These are phyloP conservation scores for Acanthiza pusilla DNA, from an alignment of 2,797 vertebrate species.

Conservation along the genomic window DNA sequence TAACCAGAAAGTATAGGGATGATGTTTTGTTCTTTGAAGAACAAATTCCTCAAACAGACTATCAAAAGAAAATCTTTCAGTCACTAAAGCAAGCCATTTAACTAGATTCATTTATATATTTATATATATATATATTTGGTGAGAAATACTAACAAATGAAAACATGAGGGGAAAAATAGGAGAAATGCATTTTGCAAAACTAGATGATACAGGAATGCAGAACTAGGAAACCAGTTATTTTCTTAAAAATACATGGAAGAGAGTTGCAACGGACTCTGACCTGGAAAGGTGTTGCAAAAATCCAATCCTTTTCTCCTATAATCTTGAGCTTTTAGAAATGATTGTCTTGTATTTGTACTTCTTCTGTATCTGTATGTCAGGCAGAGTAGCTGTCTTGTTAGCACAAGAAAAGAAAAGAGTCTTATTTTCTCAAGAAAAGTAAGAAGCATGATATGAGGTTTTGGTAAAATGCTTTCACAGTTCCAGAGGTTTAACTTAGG, in stretches of 20 bases:
- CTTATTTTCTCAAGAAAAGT: slow-evolving; percentile 4
- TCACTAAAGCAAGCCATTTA: neutral
- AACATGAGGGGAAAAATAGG: neutral
- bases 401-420: neutral
- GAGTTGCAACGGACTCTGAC: neutral
- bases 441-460: neutral
- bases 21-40: neutral
- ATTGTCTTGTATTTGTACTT: neutral
- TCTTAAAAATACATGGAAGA: neutral
- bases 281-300: neutral
- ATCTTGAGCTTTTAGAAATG: neutral
- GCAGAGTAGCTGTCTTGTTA: neutral
- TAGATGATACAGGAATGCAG: neutral
- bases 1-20: neutral
- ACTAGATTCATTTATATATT: neutral
- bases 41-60: neutral
- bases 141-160: neutral
- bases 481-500: neutral
- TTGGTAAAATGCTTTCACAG: slow-evolving; percentile 3
- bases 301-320: neutral
- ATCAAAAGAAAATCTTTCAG: neutral
- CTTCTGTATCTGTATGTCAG: neutral
- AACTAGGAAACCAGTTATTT: neutral
- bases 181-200: neutral
- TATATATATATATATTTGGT: neutral